A percentile compares a stretch with the other conserved stretches of the same genome.
phyloP scores from a whole-genome alignment of 2,888 invertebrate genomes.

The Pollenia amentaria region DNA sequence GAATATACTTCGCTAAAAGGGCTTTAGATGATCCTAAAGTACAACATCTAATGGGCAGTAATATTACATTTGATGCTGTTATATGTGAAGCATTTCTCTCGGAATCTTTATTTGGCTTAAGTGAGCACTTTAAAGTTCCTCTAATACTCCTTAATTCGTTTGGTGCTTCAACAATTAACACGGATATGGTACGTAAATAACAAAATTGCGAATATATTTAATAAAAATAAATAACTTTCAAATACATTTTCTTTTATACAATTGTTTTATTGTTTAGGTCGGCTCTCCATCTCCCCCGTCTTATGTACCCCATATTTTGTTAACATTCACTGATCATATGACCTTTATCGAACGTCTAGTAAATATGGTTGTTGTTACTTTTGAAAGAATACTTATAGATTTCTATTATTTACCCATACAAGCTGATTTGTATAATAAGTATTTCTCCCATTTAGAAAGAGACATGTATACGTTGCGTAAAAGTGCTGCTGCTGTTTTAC shows the following conservation, averaged over 20 bases:
- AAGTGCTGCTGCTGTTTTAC: conserved; percentile 80
- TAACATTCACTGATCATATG: conserved; percentile 82
- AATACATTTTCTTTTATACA: conserved; percentile 44
- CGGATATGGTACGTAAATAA: conserved; percentile 78
- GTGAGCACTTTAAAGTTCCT: conserved; percentile 81
- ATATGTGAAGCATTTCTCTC: conserved; percentile 83
- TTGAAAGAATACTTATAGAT: conserved; percentile 78
- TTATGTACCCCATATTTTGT: conserved; percentile 80
- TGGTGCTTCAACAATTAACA: conserved; percentile 81
- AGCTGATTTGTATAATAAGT: conserved; percentile 77
- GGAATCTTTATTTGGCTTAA: conserved; percentile 83
- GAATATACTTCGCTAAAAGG: conserved; percentile 76
- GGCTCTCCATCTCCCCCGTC: conserved; percentile 82
- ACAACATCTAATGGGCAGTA: conserved; percentile 78
- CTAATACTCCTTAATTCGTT: conserved; percentile 80
- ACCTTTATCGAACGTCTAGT: conserved; percentile 80
- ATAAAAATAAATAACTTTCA: neutral
- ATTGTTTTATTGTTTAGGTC: conserved; percentile 68
- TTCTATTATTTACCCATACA: conserved; percentile 81
- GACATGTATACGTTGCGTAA: conserved; percentile 77
- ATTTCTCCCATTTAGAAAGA: conserved; percentile 79
- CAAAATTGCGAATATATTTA: neutral
- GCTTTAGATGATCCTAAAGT: conserved; percentile 77
- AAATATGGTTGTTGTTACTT: conserved; percentile 79
- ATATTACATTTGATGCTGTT: conserved; percentile 83